A percentile compares a stretch with the other conserved stretches of the same genome.
Evolutionary conservation across 2,888 invertebrate species (phyloP).

Genomic region (Morinoia aosen): DNA sequence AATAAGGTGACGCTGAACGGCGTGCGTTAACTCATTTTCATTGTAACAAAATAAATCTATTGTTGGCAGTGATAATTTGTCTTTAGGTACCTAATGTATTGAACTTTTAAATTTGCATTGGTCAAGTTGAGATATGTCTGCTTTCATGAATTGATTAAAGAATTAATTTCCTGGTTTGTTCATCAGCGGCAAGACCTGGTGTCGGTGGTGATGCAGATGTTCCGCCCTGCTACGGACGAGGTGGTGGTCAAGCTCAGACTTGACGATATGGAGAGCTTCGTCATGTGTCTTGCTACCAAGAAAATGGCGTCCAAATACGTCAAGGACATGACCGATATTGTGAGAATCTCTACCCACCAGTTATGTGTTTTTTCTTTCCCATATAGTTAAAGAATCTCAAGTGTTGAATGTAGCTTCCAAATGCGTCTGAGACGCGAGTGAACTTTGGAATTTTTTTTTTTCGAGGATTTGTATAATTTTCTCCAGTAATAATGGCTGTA

Average conservation of each 20-base stretch:
- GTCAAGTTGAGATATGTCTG: no score
- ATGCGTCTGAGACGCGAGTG: background rate
- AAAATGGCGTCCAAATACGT: slow-evolving; percentile 86
- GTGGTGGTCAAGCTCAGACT: slow-evolving; percentile 82
- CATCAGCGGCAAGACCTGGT: slow-evolving; percentile 65
- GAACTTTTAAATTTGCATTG: background rate
- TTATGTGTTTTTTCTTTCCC: background rate
- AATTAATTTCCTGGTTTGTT: background rate
- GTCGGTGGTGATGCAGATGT: slow-evolving; percentile 63
- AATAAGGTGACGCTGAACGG: no score
- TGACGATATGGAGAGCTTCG: slow-evolving; percentile 94
- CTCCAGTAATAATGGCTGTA: no score
- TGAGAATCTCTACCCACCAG: slow-evolving; percentile 70
- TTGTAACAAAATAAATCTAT: no score
- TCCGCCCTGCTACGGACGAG: slow-evolving; percentile 65
- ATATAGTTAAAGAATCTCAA: no score
- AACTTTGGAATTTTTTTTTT: background rate
- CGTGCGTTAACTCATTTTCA: no score
- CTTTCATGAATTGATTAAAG: no score
- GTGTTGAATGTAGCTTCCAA: background rate
- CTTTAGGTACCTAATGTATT: background rate
- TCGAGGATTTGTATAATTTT: no score
- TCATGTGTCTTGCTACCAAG: slow-evolving; percentile 91
- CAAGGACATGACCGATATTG: slow-evolving; percentile 90
- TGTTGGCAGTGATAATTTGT: background rate